Percentiles rank a stretch among this genome's conserved stretches.
These are phyloP conservation scores for Agrotis clavis DNA, from an alignment of 2,888 invertebrate genomes.

Conservation along the genomic window DNA sequence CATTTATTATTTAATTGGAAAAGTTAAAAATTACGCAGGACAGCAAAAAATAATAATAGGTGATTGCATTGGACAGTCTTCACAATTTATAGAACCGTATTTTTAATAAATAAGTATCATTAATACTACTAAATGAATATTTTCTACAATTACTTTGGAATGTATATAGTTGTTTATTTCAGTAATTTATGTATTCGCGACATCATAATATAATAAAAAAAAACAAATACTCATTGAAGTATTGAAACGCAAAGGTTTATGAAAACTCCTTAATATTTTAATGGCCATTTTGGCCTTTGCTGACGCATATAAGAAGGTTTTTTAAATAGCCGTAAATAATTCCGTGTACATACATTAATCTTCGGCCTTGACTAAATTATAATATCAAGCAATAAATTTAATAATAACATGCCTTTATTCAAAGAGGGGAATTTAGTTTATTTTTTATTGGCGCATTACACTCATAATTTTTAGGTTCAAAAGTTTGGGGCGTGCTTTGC, in stretches of 20 bases:
- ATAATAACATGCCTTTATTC: constrained; percentile 55
- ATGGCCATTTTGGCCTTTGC: constrained; percentile 16
- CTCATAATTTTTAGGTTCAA: constrained; percentile 60
- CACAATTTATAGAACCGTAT: constrained; percentile 35
- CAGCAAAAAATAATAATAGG: constrained; percentile 33
- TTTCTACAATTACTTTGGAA: constrained; percentile 53
- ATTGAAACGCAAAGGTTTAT: constrained; percentile 10
- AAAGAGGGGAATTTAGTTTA: constrained; percentile 50
- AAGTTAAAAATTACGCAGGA: constrained; percentile 25
- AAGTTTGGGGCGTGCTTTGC: constrained; percentile 63
- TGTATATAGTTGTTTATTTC: constrained; percentile 36
- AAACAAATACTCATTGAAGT: constrained; percentile 2
- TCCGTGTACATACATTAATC: constrained; percentile 14
- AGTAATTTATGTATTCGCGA: constrained; percentile 29
- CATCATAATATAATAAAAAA: constrained; percentile 15
- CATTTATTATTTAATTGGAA: constrained; percentile 15
- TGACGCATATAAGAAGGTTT: constrained; percentile 10
- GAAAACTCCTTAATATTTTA: constrained; percentile 10
- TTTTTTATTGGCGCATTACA: constrained; percentile 62
- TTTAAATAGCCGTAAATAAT: constrained; percentile 24
- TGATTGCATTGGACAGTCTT: constrained; percentile 48
- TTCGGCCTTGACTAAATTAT: constrained; percentile 43
- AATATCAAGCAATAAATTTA: constrained; percentile 57
- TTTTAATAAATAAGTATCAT: constrained; percentile 22
- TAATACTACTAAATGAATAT: constrained; percentile 50